phyloP scores from a whole-genome alignment of 2,797 vertebrate species.

The Astyanax mexicanus region DNA sequence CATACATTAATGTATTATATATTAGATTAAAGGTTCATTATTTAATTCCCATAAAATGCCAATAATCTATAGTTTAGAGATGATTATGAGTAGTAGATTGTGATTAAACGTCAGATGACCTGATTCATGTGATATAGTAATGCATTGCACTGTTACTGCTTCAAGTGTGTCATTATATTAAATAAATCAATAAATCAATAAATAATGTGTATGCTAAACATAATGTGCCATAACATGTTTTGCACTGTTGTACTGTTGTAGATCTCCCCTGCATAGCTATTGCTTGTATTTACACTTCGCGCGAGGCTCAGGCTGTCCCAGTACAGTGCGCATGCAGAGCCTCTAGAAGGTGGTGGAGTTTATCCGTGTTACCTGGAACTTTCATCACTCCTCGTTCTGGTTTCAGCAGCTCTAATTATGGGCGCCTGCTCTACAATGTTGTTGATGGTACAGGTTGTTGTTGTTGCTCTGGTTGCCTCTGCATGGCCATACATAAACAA shows the following conservation, averaged over 20 bases:
- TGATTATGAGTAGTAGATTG: too few relatives aligned
- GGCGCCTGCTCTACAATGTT: slow-evolving; percentile 44
- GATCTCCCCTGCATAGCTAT: not conserved
- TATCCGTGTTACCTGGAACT: slow-evolving; percentile 61
- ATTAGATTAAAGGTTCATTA: too few relatives aligned
- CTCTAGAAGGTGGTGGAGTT: slow-evolving; percentile 44
- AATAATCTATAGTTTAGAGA: not conserved
- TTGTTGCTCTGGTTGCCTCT: slow-evolving; percentile 41
- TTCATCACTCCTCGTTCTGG: slow-evolving; percentile 56
- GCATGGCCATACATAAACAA: slow-evolving; percentile 33
- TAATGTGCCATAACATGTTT: too few relatives aligned
- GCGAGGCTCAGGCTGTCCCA: not conserved
- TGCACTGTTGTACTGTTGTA: not conserved
- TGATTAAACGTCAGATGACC: too few relatives aligned
- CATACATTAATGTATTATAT: too few relatives aligned
- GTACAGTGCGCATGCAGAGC: slow-evolving; percentile 11
- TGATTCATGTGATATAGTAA: not conserved
- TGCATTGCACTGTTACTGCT: not conserved
- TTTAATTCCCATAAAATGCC: too few relatives aligned
- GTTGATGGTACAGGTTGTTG: slow-evolving; percentile 50
- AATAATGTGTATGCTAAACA: too few relatives aligned
- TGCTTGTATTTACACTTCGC: not conserved
- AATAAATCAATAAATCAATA: too few relatives aligned
- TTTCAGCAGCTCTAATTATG: slow-evolving; percentile 59
- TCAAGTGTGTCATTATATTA: too few relatives aligned